A percentile compares a stretch with the other conserved stretches of the same genome.
phyloP scores from a whole-genome alignment of 2,113 vertebrate genomes.

The Polyodon spathula region DNA sequence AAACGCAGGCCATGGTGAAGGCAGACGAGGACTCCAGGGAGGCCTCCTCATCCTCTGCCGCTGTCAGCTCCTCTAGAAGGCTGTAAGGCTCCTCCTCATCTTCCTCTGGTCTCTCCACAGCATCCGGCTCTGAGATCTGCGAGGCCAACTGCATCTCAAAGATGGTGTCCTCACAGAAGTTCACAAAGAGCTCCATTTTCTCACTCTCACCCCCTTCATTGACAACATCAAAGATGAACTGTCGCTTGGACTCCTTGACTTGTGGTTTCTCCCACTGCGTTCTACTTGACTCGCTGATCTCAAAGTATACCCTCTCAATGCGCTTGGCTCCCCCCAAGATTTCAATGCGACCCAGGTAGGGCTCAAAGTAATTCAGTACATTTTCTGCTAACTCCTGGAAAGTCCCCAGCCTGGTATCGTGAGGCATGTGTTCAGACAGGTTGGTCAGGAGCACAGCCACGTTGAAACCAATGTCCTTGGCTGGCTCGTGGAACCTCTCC shows the following conservation, averaged over 20 bases:
- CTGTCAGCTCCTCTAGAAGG: slow-evolving; percentile 55
- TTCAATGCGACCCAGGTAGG: slow-evolving; percentile 88
- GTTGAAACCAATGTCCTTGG: slow-evolving; percentile 96
- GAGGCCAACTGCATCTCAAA: slow-evolving; percentile 97
- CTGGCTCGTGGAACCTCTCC: slow-evolving; percentile 87
- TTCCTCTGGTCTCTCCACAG: slow-evolving; percentile 67
- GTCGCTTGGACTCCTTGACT: slow-evolving; percentile 93
- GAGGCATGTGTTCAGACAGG: slow-evolving; percentile 93
- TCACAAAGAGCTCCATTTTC: slow-evolving; percentile 98
- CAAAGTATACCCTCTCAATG: slow-evolving; percentile 94
- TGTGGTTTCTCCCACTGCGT: slow-evolving; percentile 98
- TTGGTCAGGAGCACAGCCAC: slow-evolving; percentile 89
- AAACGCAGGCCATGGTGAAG: slow-evolving; percentile 74
- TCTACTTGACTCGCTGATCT: slow-evolving; percentile 92
- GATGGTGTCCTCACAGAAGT: slow-evolving; percentile 96
- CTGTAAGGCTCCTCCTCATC: slow-evolving; percentile 61
- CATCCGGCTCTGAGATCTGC: slow-evolving; percentile 86
- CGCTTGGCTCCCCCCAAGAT: slow-evolving; percentile 96
- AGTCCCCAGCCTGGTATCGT: slow-evolving; percentile 79
- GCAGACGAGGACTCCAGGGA: slow-evolving; percentile 76
- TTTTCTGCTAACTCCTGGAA: slow-evolving; percentile 85
- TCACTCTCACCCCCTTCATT: slow-evolving; percentile 97
- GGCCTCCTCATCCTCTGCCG: slow-evolving; percentile 62
- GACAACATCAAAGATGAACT: slow-evolving; percentile 98
- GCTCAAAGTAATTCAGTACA: slow-evolving; percentile 92